phyloP scores from a whole-genome alignment of 2,797 vertebrate genomes.

The Cygnus olor region DNA sequence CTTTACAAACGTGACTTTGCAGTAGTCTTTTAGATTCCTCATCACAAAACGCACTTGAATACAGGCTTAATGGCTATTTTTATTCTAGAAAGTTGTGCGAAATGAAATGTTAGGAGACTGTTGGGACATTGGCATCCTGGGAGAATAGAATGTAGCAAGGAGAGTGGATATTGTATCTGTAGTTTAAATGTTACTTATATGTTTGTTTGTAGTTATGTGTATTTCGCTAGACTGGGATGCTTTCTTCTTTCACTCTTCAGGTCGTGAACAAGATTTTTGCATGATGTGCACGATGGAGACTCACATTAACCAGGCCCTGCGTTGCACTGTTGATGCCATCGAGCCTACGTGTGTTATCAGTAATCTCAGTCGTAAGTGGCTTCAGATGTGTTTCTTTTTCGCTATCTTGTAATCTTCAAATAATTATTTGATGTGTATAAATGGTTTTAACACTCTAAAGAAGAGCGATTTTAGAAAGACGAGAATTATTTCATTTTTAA shows the following conservation, averaged over 20 bases:
- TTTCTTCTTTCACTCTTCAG: slow-evolving; percentile 73
- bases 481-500: neutral
- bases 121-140: too few species aligned
- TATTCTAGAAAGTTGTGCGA: neutral
- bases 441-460: neutral
- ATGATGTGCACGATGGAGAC: slow-evolving; percentile 99
- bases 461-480: neutral
- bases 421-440: neutral
- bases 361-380: too few species aligned
- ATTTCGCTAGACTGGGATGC: neutral
- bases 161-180: neutral
- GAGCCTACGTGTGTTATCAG: slow-evolving; percentile 92
- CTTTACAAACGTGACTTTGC: neutral
- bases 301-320: slow-evolving; percentile 92
- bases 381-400: too few species aligned
- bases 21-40: neutral
- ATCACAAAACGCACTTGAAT: neutral
- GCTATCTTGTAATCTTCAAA: neutral
- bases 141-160: too few species aligned
- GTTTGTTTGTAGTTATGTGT: neutral
- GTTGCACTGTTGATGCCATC: slow-evolving; percentile 92
- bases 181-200: neutral
- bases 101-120: neutral
- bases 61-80: neutral
- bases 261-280: slow-evolving; percentile 93